Evolutionary conservation across 2,113 vertebrate genomes (phyloP).

Genomic region (Atractosteus spatula): DNA sequence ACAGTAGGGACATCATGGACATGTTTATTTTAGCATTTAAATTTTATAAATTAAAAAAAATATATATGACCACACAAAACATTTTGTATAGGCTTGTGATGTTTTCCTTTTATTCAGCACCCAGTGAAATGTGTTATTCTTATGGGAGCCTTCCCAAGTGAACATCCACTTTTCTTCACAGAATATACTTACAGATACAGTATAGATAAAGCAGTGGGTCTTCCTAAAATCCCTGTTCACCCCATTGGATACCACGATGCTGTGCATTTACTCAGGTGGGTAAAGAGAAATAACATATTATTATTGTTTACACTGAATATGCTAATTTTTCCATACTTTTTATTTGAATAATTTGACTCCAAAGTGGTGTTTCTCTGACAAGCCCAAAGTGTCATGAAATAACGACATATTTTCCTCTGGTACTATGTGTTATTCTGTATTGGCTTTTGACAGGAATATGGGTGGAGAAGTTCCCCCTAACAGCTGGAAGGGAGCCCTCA

Average conservation of each 20-base stretch:
- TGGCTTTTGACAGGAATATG: conserved; percentile 70
- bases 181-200: conserved; percentile 82
- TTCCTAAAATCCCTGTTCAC: conserved; percentile 89
- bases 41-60: too few relatives aligned
- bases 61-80: too few relatives aligned
- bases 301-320: too few relatives aligned
- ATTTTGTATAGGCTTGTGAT: too few relatives aligned
- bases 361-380: too few relatives aligned
- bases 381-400: too few relatives aligned
- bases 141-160: background rate
- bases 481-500: conserved; percentile 85
- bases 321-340: too few relatives aligned
- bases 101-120: too few relatives aligned
- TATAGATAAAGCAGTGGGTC: conserved; percentile 77
- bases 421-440: background rate
- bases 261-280: conserved; percentile 74
- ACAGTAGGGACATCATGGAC: too few relatives aligned
- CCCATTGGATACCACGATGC: conserved; percentile 90
- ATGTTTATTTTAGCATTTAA: rapidly evolving
- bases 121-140: background rate
- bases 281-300: too few relatives aligned
- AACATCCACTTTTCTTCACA: conserved; percentile 42
- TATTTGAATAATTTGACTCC: too few relatives aligned
- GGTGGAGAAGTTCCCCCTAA: conserved; percentile 74
- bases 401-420: too few relatives aligned